Percentiles rank a stretch among this genome's conserved stretches.
phyloP scores from a whole-genome alignment of 2,797 vertebrate species.

The Falco cherrug region DNA sequence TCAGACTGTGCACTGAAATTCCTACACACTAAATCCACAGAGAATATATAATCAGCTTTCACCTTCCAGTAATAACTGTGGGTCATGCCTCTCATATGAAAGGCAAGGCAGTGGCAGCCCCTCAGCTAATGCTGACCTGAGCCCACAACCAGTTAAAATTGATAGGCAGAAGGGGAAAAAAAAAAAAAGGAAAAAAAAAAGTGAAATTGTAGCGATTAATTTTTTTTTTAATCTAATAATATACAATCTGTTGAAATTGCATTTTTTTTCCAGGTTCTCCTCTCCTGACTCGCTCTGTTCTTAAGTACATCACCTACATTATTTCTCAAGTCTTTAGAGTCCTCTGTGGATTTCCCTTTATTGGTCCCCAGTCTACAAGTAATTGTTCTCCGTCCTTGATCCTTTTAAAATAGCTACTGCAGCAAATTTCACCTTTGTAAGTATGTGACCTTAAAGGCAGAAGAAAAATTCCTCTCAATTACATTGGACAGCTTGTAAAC shows the following conservation, averaged over 20 bases:
- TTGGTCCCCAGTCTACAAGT: not conserved
- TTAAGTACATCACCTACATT: not conserved
- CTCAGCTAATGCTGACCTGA: not conserved
- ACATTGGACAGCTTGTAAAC: not conserved
- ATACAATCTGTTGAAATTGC: not conserved
- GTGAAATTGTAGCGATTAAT: not conserved
- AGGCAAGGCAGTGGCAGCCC: not conserved
- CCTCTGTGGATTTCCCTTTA: not conserved
- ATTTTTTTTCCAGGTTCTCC: not conserved
- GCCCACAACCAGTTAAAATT: fast-evolving
- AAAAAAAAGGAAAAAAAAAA: not conserved
- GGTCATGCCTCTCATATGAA: fast-evolving
- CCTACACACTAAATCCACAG: not conserved
- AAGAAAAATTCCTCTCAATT: slow-evolving; percentile 8
- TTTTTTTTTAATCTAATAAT: not conserved
- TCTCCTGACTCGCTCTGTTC: not conserved
- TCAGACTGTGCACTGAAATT: not conserved
- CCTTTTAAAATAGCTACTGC: not conserved
- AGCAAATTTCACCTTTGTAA: slow-evolving; percentile 14
- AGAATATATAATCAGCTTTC: not conserved
- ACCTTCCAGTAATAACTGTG: not conserved
- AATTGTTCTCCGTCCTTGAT: not conserved
- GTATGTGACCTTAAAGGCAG: not conserved
- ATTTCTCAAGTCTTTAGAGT: not conserved
- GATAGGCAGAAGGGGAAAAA: fast-evolving